Conservation (phyloP, 2,797 vertebrate genomes). For the Amblyraja radiata region DNA sequence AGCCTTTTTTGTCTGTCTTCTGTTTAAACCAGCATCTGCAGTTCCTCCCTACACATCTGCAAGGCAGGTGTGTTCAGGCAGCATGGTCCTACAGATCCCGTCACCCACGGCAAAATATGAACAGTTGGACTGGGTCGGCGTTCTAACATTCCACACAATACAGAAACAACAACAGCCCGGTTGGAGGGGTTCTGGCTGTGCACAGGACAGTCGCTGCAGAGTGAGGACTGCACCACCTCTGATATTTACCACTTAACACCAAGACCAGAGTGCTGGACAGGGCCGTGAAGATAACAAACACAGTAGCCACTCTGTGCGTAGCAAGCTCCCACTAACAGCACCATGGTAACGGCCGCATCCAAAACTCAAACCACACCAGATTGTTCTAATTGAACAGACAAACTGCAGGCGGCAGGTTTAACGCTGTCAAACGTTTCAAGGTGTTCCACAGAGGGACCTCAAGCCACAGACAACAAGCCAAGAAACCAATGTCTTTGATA, state of each 20-base stretch:
- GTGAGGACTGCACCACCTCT: too few species aligned
- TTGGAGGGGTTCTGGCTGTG: neutral
- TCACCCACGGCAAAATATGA: neutral
- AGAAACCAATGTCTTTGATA: too few species aligned
- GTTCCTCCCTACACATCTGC: conserved; percentile 49
- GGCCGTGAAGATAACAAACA: too few species aligned
- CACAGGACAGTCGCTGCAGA: neutral
- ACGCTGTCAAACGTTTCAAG: neutral
- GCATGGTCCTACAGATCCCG: neutral
- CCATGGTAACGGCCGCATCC: neutral
- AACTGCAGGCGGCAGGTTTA: too few species aligned
- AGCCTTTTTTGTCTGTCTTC: too few species aligned
- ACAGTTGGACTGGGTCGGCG: too few species aligned
- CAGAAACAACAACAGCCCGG: neutral
- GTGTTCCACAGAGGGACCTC: neutral
- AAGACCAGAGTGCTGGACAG: too few species aligned
- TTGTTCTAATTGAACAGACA: neutral
- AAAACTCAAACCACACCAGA: too few species aligned
- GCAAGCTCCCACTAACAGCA: neutral
- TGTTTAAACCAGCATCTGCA: too few species aligned
- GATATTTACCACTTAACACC: neutral
- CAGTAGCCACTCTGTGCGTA: neutral
- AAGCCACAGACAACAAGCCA: neutral
- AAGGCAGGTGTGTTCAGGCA: conserved; percentile 47
- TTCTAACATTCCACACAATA: neutral